These are phyloP conservation scores for Oopsacas minuta DNA, from an alignment of 37 sponge, comb jelly and placozoan species.

Conservation along the genomic window DNA sequence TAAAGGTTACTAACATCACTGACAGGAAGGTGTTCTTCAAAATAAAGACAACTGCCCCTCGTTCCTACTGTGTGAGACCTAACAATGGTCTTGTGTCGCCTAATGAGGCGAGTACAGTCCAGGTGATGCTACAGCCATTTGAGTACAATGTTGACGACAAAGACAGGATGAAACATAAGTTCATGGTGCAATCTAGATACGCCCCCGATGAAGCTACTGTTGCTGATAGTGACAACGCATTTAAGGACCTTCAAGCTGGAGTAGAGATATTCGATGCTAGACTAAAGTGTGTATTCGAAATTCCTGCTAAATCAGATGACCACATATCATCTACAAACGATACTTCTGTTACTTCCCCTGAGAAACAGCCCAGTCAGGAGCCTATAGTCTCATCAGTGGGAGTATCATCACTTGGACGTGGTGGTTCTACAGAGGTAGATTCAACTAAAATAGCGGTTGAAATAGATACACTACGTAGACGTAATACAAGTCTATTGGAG, in stretches of 20 bases:
- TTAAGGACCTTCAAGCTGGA: background rate
- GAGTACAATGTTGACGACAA: conserved; percentile 32
- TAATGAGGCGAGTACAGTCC: conserved; percentile 33
- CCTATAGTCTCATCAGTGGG: background rate
- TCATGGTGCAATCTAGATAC: conserved; percentile 93
- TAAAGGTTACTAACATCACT: conserved; percentile 55
- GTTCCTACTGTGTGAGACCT: conserved; percentile 90
- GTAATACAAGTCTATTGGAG: background rate
- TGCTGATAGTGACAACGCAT: conserved; percentile 18
- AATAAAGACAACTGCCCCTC: conserved; percentile 95
- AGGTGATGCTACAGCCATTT: conserved; percentile 88
- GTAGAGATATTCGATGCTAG: background rate
- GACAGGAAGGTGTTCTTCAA: conserved; percentile 69
- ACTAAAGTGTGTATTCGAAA: background rate
- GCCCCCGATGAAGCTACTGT: conserved; percentile 28
- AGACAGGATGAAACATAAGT: conserved; percentile 69
- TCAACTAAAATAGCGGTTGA: background rate
- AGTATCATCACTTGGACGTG: background rate
- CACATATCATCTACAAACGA: background rate
- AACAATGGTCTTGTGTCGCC: conserved; percentile 72
- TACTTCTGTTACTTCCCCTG: background rate
- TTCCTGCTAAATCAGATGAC: background rate
- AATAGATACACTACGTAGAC: background rate
- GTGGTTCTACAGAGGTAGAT: background rate
- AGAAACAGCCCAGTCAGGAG: background rate